Percentiles rank a stretch among this genome's conserved stretches.
phyloP scores from a whole-genome alignment of 2,797 vertebrate species.

The Onychomys arenicola region DNA sequence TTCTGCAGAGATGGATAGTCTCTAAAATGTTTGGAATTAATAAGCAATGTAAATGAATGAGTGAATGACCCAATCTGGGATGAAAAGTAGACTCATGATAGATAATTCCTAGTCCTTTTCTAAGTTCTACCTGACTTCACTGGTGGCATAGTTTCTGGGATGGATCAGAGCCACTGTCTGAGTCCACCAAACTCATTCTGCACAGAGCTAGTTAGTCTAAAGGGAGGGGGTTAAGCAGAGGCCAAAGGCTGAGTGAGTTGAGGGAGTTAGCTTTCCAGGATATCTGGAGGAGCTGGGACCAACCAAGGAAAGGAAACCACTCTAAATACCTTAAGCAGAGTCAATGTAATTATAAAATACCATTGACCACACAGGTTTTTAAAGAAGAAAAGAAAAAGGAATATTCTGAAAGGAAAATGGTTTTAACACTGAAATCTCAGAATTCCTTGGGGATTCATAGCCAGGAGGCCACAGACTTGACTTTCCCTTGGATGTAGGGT shows the following conservation, averaged over 20 bases:
- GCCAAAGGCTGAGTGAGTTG: too few species aligned
- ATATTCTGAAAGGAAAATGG: background rate
- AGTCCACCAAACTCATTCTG: background rate
- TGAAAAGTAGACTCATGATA: background rate
- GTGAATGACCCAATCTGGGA: background rate
- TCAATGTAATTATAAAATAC: background rate
- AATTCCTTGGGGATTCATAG: background rate
- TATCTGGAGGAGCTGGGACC: too few species aligned
- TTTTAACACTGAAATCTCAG: background rate
- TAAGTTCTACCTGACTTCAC: background rate
- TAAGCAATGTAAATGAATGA: background rate
- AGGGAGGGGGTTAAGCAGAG: background rate
- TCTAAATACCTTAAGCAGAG: background rate
- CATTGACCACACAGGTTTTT: background rate
- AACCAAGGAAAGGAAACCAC: background rate
- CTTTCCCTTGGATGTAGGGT: background rate
- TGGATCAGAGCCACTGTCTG: background rate
- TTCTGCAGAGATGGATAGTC: background rate
- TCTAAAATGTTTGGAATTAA: conserved; percentile 32
- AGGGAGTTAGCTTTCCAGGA: background rate
- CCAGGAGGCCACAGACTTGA: background rate
- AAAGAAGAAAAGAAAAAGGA: background rate
- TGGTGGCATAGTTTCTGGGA: too few species aligned
- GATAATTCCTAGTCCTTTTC: background rate
- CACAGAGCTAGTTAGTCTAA: background rate